Conservation (phyloP, 2,888 invertebrate species). For the Cheilosia vernalis region DNA sequence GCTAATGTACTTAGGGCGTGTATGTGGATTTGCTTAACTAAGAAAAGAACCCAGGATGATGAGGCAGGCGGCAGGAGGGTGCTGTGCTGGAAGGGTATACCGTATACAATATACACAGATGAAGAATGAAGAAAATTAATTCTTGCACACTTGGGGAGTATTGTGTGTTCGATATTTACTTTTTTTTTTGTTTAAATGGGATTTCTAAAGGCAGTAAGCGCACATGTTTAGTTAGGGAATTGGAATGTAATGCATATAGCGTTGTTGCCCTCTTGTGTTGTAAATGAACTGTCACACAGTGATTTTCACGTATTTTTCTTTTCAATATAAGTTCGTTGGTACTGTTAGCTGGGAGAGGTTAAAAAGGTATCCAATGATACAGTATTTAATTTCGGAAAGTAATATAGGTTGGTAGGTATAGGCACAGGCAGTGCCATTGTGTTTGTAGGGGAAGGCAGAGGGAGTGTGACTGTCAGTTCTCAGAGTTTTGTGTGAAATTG, state of each 20-base stretch:
- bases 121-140: conserved; percentile 66
- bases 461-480: conserved; percentile 10
- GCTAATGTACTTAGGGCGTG: conserved; percentile 50
- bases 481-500: conserved; percentile 43
- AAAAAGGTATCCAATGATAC: conserved; percentile 56
- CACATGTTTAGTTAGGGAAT: conserved; percentile 43
- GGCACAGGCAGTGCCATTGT: conserved; percentile 37
- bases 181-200: conserved; percentile 21
- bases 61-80: conserved; percentile 3
- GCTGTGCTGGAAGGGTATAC: neutral
- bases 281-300: conserved; percentile 68
- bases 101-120: neutral
- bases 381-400: conserved; percentile 63
- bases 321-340: neutral
- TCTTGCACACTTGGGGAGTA: conserved; percentile 73
- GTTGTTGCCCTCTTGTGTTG: neutral
- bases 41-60: neutral
- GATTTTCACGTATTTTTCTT: conserved; percentile 39
- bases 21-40: conserved; percentile 49
- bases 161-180: conserved; percentile 59
- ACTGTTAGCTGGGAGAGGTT: conserved; percentile 43
- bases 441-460: conserved; percentile 1
- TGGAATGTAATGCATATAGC: conserved; percentile 24
- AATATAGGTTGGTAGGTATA: conserved; percentile 10
- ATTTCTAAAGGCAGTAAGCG: conserved; percentile 60